A percentile compares a stretch with the other conserved stretches of the same genome.
These are phyloP conservation scores for Oryzaephilus surinamensis DNA, from an alignment of 1,140 invertebrate genomes.

Conservation along the genomic window DNA sequence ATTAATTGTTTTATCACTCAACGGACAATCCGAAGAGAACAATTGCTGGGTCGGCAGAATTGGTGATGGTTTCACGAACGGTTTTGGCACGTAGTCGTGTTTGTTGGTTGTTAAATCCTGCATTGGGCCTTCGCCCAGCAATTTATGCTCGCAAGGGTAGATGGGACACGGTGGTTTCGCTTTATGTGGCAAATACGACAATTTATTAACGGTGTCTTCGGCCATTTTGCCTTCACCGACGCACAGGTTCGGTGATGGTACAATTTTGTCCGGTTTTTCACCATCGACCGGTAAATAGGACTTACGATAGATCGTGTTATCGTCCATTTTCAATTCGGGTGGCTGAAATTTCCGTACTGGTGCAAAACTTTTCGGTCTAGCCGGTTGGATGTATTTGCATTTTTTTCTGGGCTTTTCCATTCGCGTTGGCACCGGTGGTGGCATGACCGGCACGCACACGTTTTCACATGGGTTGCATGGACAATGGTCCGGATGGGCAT, in stretches of 20 bases:
- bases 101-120: conserved; percentile 59
- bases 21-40: conserved; percentile 32
- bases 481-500: conserved; percentile 4
- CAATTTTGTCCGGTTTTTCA: conserved; percentile 30
- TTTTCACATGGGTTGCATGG: conserved; percentile 14
- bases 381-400: conserved; percentile 48
- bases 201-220: conserved; percentile 43
- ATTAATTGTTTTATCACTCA: conserved; percentile 41
- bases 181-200: conserved; percentile 44
- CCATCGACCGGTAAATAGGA: conserved; percentile 42
- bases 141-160: conserved; percentile 33
- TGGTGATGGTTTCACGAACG: conserved; percentile 30
- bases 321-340: conserved; percentile 41
- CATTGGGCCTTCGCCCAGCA: conserved; percentile 51
- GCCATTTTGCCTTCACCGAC: conserved; percentile 36
- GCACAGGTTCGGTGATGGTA: conserved; percentile 35
- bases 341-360: conserved; percentile 42
- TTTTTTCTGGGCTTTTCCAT: conserved; percentile 20
- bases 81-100: conserved; percentile 60
- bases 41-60: conserved; percentile 38
- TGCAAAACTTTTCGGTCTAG: conserved; percentile 41
- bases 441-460: conserved; percentile 21
- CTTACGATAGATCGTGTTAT: conserved; percentile 46
- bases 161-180: conserved; percentile 32
- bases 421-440: conserved; percentile 7